phyloP scores from a whole-genome alignment of 2,888 invertebrate species.

The Drosophila helvetica region DNA sequence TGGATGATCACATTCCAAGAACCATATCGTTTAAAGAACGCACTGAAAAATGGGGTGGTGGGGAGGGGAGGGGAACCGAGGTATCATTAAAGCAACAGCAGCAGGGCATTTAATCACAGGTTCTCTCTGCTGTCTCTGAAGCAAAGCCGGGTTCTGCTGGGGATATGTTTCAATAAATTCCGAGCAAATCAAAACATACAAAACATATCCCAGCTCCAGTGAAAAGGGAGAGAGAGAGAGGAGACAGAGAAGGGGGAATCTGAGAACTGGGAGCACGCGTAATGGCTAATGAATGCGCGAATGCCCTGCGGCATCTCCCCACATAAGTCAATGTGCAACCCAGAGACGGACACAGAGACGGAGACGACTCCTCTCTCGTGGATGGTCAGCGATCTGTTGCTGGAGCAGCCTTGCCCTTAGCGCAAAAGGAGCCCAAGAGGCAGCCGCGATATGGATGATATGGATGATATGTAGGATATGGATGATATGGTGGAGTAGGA shows the following conservation, averaged over 20 bases:
- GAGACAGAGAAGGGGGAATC: constrained; percentile 12
- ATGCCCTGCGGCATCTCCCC: constrained; percentile 59
- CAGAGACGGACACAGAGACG: constrained; percentile 4
- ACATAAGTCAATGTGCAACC: constrained; percentile 49
- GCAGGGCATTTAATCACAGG: constrained; percentile 71
- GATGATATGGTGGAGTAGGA: background rate
- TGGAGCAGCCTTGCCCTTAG: constrained; percentile 69
- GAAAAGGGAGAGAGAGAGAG: background rate
- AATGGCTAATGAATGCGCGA: constrained; percentile 73
- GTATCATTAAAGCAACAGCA: constrained; percentile 66
- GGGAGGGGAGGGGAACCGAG: background rate
- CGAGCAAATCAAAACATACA: constrained; percentile 69
- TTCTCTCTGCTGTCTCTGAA: constrained; percentile 3
- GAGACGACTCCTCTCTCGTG: constrained; percentile 4
- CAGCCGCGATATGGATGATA: constrained; percentile 5
- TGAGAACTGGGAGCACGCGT: constrained; percentile 56
- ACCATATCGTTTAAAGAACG: constrained; percentile 62
- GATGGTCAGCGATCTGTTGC: constrained; percentile 42
- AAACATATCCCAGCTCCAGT: constrained; percentile 32
- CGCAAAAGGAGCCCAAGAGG: constrained; percentile 46
- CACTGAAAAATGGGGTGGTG: constrained; percentile 1
- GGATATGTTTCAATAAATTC: constrained; percentile 77
- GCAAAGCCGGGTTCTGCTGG: constrained; percentile 23
- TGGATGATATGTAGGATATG: background rate
- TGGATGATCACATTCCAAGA: constrained; percentile 58